Base-by-base conservation (phyloP, 2,888 invertebrate genomes). In the Nowickia ferox region DNA sequence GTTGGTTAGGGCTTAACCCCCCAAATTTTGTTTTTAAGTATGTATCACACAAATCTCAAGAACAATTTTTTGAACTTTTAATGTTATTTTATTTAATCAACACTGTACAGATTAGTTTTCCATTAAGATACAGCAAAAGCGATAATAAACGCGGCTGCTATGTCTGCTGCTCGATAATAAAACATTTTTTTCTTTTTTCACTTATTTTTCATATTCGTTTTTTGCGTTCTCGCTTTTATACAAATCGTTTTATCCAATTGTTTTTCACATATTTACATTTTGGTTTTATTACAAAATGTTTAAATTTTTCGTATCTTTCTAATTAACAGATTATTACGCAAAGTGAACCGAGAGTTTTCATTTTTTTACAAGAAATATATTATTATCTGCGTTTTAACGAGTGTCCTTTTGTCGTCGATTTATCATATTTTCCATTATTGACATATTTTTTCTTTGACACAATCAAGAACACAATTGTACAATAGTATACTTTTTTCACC, bases 151-250 rank as follows among this genome's bases (percentile, higher is more conserved):
- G 88, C 87, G 87, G 87, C 89, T 88, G 88, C 88, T 88, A 89
- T 78, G 89, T 89, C 88, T 90, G 89, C 89, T 88, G 88, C 89
- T 88, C 89, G 90, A 90, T 90, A 91, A 89, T 90, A 89, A 89
- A 90, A 87, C 91, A 91, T 91, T 91, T 89, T 90, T 84, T 75
- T 81, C 53, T 79, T 53, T 78, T 71, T 78, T 78, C 57, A 87
- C 87, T 75, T 84, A 72, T 77, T 85, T 79, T 82, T 82, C 57
- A 84, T 86, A 61, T 78, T 66, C 80, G 68, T 84, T 79, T 82
- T 87, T 87, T 85, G 81, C 82, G 79, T 87, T 87, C 61, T 84
- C 48, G n/a, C 76, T 69, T 71, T 81, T 74, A 57, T 81, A 61
- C 77, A 75, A 55, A 57, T 68, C 53, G 72, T 57, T 65, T 63